These are phyloP conservation scores for Ichneumoninae sp. DNA, from an alignment of 2,888 invertebrate genomes.

Conservation along the genomic window DNA sequence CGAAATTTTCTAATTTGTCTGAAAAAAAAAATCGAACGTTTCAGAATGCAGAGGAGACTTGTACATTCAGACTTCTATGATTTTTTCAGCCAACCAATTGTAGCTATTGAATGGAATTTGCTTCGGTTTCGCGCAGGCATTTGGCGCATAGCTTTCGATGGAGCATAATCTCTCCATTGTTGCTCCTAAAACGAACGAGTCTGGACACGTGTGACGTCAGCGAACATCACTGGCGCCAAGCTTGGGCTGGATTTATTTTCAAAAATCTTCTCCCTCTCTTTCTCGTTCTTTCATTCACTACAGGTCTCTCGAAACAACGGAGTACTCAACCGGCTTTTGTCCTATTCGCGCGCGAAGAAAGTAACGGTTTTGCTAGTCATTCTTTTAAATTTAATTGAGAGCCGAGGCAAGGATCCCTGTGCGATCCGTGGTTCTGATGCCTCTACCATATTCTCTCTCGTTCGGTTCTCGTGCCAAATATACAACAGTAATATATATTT, in stretches of 20 bases:
- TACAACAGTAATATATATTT: background rate
- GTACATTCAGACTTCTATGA: background rate
- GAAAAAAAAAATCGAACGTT: background rate
- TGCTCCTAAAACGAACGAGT: constrained; percentile 67
- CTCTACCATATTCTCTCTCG: background rate
- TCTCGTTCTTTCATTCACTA: constrained; percentile 64
- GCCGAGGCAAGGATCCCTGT: constrained; percentile 9
- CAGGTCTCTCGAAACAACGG: constrained; percentile 78
- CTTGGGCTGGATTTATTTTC: constrained; percentile 10
- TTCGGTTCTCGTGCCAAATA: background rate
- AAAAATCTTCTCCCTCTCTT: background rate
- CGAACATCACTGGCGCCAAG: constrained; percentile 15
- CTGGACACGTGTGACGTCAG: constrained; percentile 46
- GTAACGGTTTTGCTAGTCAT: constrained; percentile 78
- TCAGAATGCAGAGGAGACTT: background rate
- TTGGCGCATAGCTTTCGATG: constrained; percentile 66
- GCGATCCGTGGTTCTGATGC: background rate
- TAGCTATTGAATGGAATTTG: background rate
- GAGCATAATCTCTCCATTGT: constrained; percentile 76
- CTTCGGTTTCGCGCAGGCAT: background rate
- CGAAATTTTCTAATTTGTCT: background rate
- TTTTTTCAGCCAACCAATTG: background rate
- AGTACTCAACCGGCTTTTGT: constrained; percentile 81
- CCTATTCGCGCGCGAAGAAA: constrained; percentile 76
- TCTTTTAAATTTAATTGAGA: constrained; percentile 83